A percentile compares a stretch with the other conserved stretches of the same genome.
These are phyloP conservation scores for Phaethornis superciliosus DNA, from an alignment of 2,113 vertebrate species.

Conservation along the genomic window DNA sequence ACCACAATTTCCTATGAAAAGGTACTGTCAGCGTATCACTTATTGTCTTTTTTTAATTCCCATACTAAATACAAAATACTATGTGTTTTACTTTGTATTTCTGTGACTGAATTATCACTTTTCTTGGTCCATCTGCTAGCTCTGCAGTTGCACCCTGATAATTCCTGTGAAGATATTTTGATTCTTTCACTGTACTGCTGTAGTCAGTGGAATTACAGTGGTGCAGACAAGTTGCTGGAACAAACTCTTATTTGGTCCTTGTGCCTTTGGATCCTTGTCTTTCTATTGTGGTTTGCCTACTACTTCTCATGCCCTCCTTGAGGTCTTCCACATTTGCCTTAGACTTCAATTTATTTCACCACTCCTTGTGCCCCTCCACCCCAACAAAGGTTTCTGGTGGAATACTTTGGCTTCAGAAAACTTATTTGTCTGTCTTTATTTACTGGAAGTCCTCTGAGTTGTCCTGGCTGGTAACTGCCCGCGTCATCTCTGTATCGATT, in stretches of 20 bases:
- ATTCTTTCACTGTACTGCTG: neutral
- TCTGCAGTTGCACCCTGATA: neutral
- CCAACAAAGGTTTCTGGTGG: neutral
- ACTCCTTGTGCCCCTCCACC: neutral
- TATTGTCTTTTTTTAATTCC: neutral
- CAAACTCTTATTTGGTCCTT: neutral
- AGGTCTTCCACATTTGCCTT: neutral
- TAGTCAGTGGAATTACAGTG: neutral
- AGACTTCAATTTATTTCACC: neutral
- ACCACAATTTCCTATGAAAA: neutral
- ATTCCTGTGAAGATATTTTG: neutral
- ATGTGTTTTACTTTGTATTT: neutral
- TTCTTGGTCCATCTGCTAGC: neutral
- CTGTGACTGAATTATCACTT: neutral
- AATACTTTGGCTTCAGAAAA: constrained; percentile 34
- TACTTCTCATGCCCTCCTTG: neutral
- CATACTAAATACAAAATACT: neutral
- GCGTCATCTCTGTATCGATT: constrained; percentile 71
- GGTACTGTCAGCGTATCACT: neutral
- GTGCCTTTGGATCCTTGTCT: neutral
- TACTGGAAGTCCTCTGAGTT: constrained; percentile 66
- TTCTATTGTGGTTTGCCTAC: neutral
- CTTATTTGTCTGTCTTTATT: constrained; percentile 55
- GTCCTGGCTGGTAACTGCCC: constrained; percentile 74
- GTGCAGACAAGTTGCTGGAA: neutral